phyloP scores from a whole-genome alignment of 2,113 vertebrate genomes.

The Sula dactylatra region DNA sequence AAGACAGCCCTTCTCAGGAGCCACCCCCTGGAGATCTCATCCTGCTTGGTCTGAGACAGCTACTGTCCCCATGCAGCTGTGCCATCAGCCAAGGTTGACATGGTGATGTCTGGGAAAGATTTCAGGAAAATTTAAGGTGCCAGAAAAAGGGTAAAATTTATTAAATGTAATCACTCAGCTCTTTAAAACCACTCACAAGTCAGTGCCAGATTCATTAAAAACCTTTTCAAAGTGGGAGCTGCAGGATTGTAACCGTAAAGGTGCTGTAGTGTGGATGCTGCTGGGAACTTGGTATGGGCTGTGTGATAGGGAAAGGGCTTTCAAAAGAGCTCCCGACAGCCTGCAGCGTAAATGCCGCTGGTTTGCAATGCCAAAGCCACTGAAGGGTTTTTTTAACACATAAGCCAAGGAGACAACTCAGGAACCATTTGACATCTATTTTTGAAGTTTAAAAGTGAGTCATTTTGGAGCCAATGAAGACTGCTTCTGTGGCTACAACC shows the following conservation, averaged over 20 bases:
- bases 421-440: background rate
- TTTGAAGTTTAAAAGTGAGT: background rate
- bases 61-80: background rate
- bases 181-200: background rate
- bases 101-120: background rate
- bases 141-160: background rate
- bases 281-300: background rate
- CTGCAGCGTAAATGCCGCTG: background rate
- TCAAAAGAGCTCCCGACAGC: background rate
- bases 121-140: background rate
- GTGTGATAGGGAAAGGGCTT: background rate
- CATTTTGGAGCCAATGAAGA: background rate
- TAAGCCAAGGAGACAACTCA: background rate
- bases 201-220: background rate
- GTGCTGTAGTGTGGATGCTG: background rate
- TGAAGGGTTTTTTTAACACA: background rate
- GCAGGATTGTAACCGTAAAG: background rate
- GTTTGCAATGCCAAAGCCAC: background rate
- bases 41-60: background rate
- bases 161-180: background rate
- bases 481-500: background rate
- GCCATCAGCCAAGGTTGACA: background rate
- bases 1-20: background rate
- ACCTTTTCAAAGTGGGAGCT: background rate
- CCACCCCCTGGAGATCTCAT: accelerated